Percentiles rank a stretch among this genome's conserved stretches.
These are phyloP conservation scores for Drosophila subpulchrella DNA, from an alignment of 1,140 invertebrate genomes.

Conservation along the genomic window DNA sequence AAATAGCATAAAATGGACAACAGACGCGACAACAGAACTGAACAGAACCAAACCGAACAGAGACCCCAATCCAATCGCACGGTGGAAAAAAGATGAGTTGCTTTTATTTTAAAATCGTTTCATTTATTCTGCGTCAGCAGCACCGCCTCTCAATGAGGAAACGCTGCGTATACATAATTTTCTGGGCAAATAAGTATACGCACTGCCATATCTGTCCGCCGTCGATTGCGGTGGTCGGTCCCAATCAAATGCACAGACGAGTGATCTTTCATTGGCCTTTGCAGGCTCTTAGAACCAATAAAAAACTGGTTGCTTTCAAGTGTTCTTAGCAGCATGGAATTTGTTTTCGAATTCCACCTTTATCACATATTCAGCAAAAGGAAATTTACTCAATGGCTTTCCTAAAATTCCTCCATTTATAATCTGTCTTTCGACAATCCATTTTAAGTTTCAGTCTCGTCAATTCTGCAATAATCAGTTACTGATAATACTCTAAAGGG, in stretches of 20 bases:
- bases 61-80: not conserved
- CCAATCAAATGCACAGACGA: conserved; percentile 29
- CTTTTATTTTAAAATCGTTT: conserved; percentile 77
- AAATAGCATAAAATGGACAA: conserved; percentile 68
- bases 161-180: conserved; percentile 59
- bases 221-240: not conserved
- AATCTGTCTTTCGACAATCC: not conserved
- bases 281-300: not conserved
- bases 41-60: not conserved
- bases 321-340: not conserved
- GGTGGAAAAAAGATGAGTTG: conserved; percentile 58
- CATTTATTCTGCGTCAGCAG: conserved; percentile 72
- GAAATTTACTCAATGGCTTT: not conserved
- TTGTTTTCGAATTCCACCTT: not conserved
- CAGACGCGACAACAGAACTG: conserved; percentile 32
- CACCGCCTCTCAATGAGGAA: conserved; percentile 45
- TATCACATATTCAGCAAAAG: not conserved
- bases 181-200: conserved; percentile 31
- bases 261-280: conserved; percentile 33
- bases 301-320: conserved; percentile 10
- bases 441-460: not conserved
- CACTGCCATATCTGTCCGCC: conserved; percentile 30
- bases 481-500: not conserved
- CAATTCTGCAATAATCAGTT: not conserved
- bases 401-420: not conserved